Base-by-base conservation (phyloP, 2,797 vertebrate genomes). In the Silurus lanzhouensis region DNA sequence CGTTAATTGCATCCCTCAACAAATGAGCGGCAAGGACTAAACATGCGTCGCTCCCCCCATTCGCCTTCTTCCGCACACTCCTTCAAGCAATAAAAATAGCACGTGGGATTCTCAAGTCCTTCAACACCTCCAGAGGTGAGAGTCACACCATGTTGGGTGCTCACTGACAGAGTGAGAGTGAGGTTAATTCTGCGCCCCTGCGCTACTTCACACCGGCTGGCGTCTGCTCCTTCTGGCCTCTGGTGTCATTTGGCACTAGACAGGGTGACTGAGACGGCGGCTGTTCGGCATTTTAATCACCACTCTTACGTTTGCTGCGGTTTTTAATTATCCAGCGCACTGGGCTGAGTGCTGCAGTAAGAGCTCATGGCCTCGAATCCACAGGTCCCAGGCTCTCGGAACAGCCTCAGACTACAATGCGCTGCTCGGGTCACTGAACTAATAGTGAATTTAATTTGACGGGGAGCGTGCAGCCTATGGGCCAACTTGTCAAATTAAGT, bases 401-500 rank as follows among this genome's bases (percentile, higher is more conserved):
- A 86, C 87, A 63, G 66, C 84, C 76, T n/a, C 27, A 22, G 72
- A 82, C 79, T 86, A 74, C 71, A 78, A 75, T 82, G 81, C 85
- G 66, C 83, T 81, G 85, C 88, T 85, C 79, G 72, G 86, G 88
- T 87, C 81, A 64, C 61, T 75, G 63, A 80, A 82, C 81, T 88
- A 85, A 91, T 88, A 87, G 89, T 90, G 88, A 87, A 90, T 90
- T 90, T 89, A 89, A 90, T 89, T 89, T 88, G 84, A 90, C 84
- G 81, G 86, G 84, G 85, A 86, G 85, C 48, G 82, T 82, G 88
- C 85, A 83, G 83, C 84, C 90, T 70, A 80, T 81, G 87, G 88
- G 85, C 67, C 79, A 80, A 64, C 86, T 81, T 89, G 90, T 91
- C 88, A 68, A 75, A 86, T 82, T 82, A 84, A 84, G 88, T 91